Evolutionary conservation across 1,140 invertebrate species (phyloP).

Genomic region (Lepidurus packardi): DNA sequence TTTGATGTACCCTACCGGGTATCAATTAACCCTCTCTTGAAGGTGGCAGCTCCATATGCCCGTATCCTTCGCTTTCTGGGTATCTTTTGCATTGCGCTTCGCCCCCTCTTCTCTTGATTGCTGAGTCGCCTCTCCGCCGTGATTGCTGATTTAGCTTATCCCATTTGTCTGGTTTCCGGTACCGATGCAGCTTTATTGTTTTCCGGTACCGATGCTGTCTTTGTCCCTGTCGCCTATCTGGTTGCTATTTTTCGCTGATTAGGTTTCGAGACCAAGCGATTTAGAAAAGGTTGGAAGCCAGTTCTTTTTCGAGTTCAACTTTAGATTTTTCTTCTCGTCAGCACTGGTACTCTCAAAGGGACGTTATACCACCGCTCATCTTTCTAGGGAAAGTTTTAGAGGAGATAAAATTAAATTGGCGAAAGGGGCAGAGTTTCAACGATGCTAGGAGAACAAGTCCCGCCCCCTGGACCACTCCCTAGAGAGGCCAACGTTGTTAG

Average conservation of each 20-base stretch:
- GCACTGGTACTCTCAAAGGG: not conserved
- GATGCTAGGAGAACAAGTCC: not conserved
- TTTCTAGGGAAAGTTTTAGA: not conserved
- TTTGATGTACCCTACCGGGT: not conserved
- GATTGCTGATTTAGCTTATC: slow-evolving; percentile 19
- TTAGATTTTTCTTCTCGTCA: not conserved
- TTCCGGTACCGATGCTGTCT: not conserved
- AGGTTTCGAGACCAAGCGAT: not conserved
- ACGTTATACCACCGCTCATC: not conserved
- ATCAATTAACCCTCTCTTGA: slow-evolving; percentile 4
- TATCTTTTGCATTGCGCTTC: not conserved
- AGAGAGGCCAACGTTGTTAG: not conserved
- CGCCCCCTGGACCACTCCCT: not conserved
- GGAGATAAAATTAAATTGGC: not conserved
- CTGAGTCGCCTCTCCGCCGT: not conserved
- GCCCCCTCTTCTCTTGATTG: not conserved
- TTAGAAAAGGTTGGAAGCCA: not conserved
- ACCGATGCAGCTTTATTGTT: not conserved
- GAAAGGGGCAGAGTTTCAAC: not conserved
- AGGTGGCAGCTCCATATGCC: not conserved
- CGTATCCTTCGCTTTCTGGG: not conserved
- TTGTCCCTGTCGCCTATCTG: not conserved
- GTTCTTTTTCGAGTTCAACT: not conserved
- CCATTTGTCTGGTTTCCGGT: not conserved
- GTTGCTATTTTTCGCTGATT: slow-evolving; percentile 9